Base-by-base conservation (phyloP, 2,888 invertebrate genomes). In the Lasioglossum pauxillum region DNA sequence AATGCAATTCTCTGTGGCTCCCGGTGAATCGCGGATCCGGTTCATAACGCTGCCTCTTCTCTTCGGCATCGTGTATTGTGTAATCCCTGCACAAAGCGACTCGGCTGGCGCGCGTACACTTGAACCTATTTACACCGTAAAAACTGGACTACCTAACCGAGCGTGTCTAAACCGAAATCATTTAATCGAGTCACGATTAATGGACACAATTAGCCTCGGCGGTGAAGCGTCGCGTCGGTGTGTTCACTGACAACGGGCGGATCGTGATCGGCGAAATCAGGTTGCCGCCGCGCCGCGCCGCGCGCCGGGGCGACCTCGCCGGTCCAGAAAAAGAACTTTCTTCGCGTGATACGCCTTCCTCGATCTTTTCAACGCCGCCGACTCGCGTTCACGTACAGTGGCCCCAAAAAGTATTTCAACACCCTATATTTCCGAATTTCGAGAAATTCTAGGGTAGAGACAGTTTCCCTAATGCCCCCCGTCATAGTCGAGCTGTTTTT, bases 111-210 rank as follows among this genome's bases (percentile, higher is more conserved):
- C 57, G 73, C 73, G 76, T 67, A 74, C 72, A 75, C 53, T 81
- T 60, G 53, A 35, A 64, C 31, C 81, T 85, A 86, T 82, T 86
- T 85, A 41, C 41, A 75, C 78, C 78, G 71, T 38, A 85, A 88
- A 89, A 89, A 90, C 81, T 60, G 73, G 83, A 82, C 85, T 67
- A 79, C 76, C 67, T 88, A 86, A 88, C 80, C 82, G 85, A 86
- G 82, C 90, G 84, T 80, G 88, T 84, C 89, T 79, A 88, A 90
- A 88, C 87, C 82, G 74, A 83, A 84, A 85, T 86, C 88, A 85
- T 88, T 91, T 85, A 89, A 90, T 91, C 89, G 89, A 89, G 90
- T 86, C 86, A 84, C 89, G 91, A 90, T 90, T 90, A 90, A 90
- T 89, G 91, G 87, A 84, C 35, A 83, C 89, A 89, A 90, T 90